Evolutionary conservation across 2,888 invertebrate genomes (phyloP).

Genomic region (Amblyjoppa proteus): DNA sequence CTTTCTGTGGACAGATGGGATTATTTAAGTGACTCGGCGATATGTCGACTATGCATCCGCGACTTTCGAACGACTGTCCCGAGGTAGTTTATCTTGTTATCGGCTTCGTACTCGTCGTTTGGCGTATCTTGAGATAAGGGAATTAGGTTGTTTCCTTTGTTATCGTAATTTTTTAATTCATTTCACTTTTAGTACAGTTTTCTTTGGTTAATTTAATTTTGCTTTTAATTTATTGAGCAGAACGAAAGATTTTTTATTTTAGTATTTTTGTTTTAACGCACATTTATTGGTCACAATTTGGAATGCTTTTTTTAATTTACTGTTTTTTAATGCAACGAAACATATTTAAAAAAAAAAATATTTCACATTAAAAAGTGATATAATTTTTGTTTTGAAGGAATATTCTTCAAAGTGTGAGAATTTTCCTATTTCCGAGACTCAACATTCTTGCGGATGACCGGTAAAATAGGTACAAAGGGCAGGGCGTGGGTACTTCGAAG

Average conservation of each 20-base stretch:
- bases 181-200: too few species aligned
- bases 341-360: too few species aligned
- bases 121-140: background rate
- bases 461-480: conserved; percentile 30
- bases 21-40: background rate
- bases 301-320: too few species aligned
- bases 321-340: too few species aligned
- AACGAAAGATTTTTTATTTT: too few species aligned
- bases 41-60: background rate
- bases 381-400: background rate
- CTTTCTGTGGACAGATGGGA: background rate
- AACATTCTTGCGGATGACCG: conserved; percentile 28
- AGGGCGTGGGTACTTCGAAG: conserved; percentile 30
- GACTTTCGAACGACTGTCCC: background rate
- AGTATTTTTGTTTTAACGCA: too few species aligned
- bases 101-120: background rate
- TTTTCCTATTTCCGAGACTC: background rate
- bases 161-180: background rate
- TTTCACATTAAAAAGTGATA: too few species aligned
- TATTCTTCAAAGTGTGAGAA: background rate
- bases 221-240: too few species aligned
- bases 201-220: too few species aligned
- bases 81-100: background rate
- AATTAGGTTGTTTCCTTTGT: background rate
- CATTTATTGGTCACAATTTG: too few species aligned